Evolutionary conservation across 1,140 invertebrate genomes (phyloP).

Genomic region (Macrocentrus cingulum): DNA sequence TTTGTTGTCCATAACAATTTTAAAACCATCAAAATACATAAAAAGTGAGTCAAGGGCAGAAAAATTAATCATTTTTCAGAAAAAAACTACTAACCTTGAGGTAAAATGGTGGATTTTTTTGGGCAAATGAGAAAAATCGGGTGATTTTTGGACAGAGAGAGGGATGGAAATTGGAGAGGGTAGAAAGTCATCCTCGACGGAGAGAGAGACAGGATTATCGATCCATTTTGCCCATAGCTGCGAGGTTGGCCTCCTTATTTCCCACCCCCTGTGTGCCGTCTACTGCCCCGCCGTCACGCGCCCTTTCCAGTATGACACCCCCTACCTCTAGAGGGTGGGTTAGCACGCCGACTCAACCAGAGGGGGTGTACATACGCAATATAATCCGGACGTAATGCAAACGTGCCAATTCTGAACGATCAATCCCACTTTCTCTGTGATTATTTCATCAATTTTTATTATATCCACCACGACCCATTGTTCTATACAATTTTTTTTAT

Average conservation of each 20-base stretch:
- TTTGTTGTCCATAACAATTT: too few species aligned
- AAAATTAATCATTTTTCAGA: too few species aligned
- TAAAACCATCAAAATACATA: too few species aligned
- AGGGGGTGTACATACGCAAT: not conserved
- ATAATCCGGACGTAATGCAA: not conserved
- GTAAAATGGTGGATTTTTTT: too few species aligned
- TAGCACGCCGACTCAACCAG: too few species aligned
- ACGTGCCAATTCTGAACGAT: not conserved
- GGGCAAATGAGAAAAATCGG: too few species aligned
- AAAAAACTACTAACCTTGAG: too few species aligned
- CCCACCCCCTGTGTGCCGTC: not conserved
- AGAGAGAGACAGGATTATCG: not conserved
- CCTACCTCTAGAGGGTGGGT: too few species aligned
- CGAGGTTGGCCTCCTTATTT: not conserved
- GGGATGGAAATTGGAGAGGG: not conserved
- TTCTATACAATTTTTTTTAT: not conserved
- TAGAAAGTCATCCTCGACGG: not conserved
- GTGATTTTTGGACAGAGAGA: too few species aligned
- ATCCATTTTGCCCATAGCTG: conserved; percentile 1
- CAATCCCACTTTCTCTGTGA: not conserved
- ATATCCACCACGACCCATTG: not conserved
- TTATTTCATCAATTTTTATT: not conserved
- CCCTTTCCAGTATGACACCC: not conserved
- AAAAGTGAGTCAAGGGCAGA: too few species aligned
- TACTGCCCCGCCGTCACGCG: not conserved